A percentile compares a stretch with the other conserved stretches of the same genome.
phyloP scores from a whole-genome alignment of 2,113 vertebrate genomes.

The Nycticebus coucang region DNA sequence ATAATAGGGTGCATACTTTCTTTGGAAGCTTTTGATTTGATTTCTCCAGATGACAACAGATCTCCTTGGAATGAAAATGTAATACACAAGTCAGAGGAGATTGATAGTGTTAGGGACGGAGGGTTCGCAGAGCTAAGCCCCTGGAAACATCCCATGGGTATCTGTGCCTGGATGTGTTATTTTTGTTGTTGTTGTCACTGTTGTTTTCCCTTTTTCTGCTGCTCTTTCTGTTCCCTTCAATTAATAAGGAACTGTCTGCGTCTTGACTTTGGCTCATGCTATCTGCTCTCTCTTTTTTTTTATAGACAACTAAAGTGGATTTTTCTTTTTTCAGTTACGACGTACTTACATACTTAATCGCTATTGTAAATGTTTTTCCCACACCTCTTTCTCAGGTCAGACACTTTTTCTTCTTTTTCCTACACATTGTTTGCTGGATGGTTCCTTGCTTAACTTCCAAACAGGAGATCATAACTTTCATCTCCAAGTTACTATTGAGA shows the following conservation, averaged over 20 bases:
- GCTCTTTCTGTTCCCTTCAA: conserved; percentile 76
- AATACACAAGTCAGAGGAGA: conserved; percentile 84
- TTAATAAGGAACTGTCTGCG: conserved; percentile 69
- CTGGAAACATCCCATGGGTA: conserved; percentile 79
- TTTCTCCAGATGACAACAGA: conserved; percentile 82
- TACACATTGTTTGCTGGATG: not conserved
- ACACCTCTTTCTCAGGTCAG: not conserved
- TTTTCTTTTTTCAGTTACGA: not conserved
- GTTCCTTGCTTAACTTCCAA: not conserved
- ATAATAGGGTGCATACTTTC: conserved; percentile 72
- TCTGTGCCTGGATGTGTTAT: conserved; percentile 71
- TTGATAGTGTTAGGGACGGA: conserved; percentile 75
- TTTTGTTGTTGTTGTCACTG: conserved; percentile 55
- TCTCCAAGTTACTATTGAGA: not conserved
- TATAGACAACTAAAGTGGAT: not conserved
- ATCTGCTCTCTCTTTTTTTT: not conserved
- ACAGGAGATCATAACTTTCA: not conserved
- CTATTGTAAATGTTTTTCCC: not conserved
- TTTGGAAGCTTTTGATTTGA: conserved; percentile 78
- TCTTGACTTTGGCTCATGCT: conserved; percentile 79
- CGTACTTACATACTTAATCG: not conserved
- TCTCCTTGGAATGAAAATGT: conserved; percentile 84
- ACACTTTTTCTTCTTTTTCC: not conserved
- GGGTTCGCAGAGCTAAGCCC: conserved; percentile 58
- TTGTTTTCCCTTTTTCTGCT: not conserved